These are phyloP conservation scores for Andricus quercusramuli DNA, from an alignment of 2,888 invertebrate genomes.

Conservation along the genomic window DNA sequence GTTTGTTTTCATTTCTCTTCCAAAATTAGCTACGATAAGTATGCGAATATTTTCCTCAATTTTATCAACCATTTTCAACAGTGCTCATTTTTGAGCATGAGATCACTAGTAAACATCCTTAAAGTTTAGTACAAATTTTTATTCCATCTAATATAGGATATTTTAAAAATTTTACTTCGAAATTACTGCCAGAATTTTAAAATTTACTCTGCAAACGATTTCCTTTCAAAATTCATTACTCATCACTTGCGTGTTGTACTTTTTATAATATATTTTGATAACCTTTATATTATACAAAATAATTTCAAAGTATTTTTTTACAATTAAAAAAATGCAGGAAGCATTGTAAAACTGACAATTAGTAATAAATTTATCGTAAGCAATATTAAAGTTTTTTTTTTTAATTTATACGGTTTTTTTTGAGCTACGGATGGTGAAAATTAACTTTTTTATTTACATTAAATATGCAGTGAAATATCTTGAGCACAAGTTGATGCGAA, in stretches of 20 bases:
- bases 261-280: conserved; percentile 21
- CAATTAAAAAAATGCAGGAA: not conserved
- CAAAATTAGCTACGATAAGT: too few relatives aligned
- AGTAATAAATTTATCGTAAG: not conserved
- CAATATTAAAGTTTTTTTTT: not conserved
- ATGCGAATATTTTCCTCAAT: too few relatives aligned
- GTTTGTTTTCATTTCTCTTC: too few relatives aligned
- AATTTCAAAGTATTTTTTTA: conserved; percentile 1
- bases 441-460: conserved; percentile 17
- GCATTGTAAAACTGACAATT: not conserved
- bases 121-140: conserved; percentile 4
- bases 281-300: conserved; percentile 18
- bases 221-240: not conserved
- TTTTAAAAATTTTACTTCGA: conserved; percentile 8
- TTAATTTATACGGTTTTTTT: not conserved
- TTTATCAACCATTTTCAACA: too few relatives aligned
- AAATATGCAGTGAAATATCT: not conserved
- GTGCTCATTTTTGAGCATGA: too few relatives aligned
- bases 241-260: not conserved
- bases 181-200: not conserved
- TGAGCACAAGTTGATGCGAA: not conserved
- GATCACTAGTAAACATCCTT: not conserved
- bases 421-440: not conserved
- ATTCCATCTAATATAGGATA: not conserved
- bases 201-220: not conserved